A percentile compares a stretch with the other conserved stretches of the same genome.
Evolutionary conservation across 2,113 vertebrate genomes (phyloP).

Genomic region (Synchiropus splendidus): DNA sequence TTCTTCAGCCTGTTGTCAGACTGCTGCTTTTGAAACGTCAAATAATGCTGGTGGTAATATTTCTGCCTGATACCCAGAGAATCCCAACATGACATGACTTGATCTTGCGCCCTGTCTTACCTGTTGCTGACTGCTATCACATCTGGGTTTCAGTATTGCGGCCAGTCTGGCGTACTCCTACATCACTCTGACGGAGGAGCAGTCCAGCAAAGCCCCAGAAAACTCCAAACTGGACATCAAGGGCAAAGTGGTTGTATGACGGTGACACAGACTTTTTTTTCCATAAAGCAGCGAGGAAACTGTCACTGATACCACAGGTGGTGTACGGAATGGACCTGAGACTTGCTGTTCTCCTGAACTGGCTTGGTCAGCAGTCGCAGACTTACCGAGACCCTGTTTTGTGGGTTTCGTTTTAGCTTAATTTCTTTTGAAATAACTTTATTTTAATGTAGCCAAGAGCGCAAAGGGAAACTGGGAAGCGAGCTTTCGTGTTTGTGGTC

Average conservation of each 20-base stretch:
- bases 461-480: too few relatives aligned
- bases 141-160: conserved; percentile 71
- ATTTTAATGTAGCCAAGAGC: too few relatives aligned
- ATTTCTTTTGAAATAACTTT: background rate
- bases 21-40: too few relatives aligned
- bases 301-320: conserved; percentile 16
- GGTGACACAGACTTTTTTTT: conserved; percentile 43
- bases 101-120: background rate
- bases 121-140: too few relatives aligned
- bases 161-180: conserved; percentile 94
- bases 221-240: conserved; percentile 58
- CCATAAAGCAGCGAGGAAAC: too few relatives aligned
- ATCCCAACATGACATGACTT: background rate
- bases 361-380: too few relatives aligned
- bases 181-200: conserved; percentile 89
- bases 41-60: too few relatives aligned
- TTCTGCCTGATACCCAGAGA: too few relatives aligned
- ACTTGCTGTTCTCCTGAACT: too few relatives aligned
- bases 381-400: too few relatives aligned
- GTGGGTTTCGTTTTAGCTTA: background rate
- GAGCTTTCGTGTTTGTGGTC: too few relatives aligned
- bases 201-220: conserved; percentile 73
- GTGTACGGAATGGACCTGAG: too few relatives aligned
- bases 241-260: conserved; percentile 62
- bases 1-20: background rate